Evolutionary conservation across 1,140 invertebrate species (phyloP), one percentile per base, ranked within the genome.

Genomic region (Macrobrachium rosenbergii): DNA sequence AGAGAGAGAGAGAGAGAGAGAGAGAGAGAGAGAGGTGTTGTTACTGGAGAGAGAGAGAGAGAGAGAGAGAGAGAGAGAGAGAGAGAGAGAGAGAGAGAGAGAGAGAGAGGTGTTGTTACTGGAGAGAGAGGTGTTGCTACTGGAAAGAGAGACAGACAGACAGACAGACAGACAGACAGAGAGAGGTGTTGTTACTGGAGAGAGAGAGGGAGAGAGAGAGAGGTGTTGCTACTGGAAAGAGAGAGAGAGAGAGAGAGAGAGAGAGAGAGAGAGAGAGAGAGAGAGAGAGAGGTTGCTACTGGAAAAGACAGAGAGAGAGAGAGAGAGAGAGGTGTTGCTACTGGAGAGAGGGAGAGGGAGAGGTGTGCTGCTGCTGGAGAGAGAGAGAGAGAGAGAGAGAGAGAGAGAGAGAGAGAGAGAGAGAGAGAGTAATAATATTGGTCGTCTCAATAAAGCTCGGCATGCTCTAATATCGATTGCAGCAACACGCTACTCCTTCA

Each of bases 311-410:
- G 72, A 21, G 72, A 75, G 72, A 75, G 72, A 75, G 72, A 75
- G 72, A 78, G 72, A 75, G 72, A 75, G 72, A 0, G 2, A 43
- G 21, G 37, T 16, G 37, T 19, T 21, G 19, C 19, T 23, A 77
- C 23, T 43, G 10, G 72, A 37, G 2, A 58, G 72, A 23, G 62
- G n/a, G 62, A 63, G 62, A 63, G n/a, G n/a, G n/a, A 64, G 2
- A 64, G 5, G 67, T 28, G 67, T 28, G 67, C 43, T 28, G 59
- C 37, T 19, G 23, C n/a, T 37, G 58, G 73, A 75, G 73, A 28
- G 73, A 75, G 73, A 78, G 72, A 75, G 72, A 21, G 72, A 75
- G 72, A 75, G 72, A 75, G 72, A 75, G 72, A 78, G 72, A 75
- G 72, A 75, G 72, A 0, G 2, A 43, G 21, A 28, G 72, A 75